Percentiles rank a stretch among this genome's conserved stretches.
phyloP scores from a whole-genome alignment of 1,140 invertebrate species.

The Bradysia coprophila region DNA sequence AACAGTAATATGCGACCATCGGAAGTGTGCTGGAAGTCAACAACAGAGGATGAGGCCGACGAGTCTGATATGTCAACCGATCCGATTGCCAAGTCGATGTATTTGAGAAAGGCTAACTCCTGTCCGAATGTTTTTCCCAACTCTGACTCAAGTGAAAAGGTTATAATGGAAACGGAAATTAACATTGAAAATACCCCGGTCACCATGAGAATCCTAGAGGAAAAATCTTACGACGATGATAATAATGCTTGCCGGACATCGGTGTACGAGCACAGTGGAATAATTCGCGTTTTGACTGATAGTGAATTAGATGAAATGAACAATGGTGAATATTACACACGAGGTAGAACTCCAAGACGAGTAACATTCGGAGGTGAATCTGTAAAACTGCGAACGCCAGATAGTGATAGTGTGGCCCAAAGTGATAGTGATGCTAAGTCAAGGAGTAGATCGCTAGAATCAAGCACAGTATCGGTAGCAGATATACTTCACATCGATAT shows the following conservation, averaged over 20 bases:
- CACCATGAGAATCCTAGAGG: slow-evolving; percentile 62
- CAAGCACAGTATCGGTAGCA: too few species aligned
- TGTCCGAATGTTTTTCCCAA: background rate
- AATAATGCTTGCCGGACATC: slow-evolving; percentile 4
- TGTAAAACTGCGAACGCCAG: slow-evolving; percentile 62
- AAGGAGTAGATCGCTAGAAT: too few species aligned
- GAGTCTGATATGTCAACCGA: slow-evolving; percentile 1
- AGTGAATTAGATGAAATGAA: slow-evolving; percentile 32
- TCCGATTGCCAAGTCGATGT: background rate
- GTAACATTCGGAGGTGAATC: slow-evolving; percentile 69
- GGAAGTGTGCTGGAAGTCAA: background rate
- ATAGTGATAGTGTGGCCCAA: slow-evolving; percentile 42
- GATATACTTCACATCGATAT: slow-evolving; percentile 1
- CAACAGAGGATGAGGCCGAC: slow-evolving; percentile 2
- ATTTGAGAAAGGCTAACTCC: background rate
- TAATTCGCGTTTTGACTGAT: slow-evolving; percentile 34
- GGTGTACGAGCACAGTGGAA: slow-evolving; percentile 15
- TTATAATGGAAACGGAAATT: slow-evolving; percentile 63
- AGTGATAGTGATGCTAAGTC: slow-evolving; percentile 29
- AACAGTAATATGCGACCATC: background rate
- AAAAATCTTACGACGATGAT: slow-evolving; percentile 24
- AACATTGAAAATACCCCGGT: slow-evolving; percentile 57
- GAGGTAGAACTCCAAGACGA: slow-evolving; percentile 31
- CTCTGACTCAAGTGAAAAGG: slow-evolving; percentile 25
- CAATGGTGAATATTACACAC: slow-evolving; percentile 6